Conservation (phyloP, 1,140 invertebrate species). For the Rhyzopertha dominica region DNA sequence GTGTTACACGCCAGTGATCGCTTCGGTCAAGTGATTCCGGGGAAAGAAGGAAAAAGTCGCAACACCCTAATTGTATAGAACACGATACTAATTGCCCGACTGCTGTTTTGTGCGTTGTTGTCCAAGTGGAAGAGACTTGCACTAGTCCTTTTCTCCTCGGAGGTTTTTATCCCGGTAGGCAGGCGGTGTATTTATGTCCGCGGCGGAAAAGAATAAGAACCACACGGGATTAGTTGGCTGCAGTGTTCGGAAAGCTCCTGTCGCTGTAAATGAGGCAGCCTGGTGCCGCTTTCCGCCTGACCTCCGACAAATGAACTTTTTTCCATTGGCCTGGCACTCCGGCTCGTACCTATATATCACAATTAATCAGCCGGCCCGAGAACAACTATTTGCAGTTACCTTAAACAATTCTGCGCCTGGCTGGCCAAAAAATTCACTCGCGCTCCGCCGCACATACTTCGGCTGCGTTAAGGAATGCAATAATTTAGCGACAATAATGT, state of each 20-base stretch:
- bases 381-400: too few relatives aligned
- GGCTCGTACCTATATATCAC: too few relatives aligned
- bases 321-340: conserved; percentile 33
- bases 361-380: too few relatives aligned
- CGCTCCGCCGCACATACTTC: too few relatives aligned
- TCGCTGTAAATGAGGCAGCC: conserved; percentile 44
- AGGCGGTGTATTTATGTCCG: conserved; percentile 37
- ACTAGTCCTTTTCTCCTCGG: conserved; percentile 16
- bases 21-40: too few relatives aligned
- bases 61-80: conserved; percentile 43
- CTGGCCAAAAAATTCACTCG: too few relatives aligned
- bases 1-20: too few relatives aligned
- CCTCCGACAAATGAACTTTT: conserved; percentile 43
- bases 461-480: too few relatives aligned
- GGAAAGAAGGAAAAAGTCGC: conserved; percentile 24
- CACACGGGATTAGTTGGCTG: conserved; percentile 41
- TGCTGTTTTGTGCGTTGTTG: conserved; percentile 39
- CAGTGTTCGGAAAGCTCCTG: conserved; percentile 37
- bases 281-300: conserved; percentile 39
- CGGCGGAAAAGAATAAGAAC: conserved; percentile 39
- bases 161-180: conserved; percentile 22
- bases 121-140: conserved; percentile 39
- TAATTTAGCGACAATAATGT: too few relatives aligned
- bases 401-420: too few relatives aligned
- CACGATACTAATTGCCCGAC: conserved; percentile 44